Percentiles rank a stretch among this genome's conserved stretches.
phyloP scores from a whole-genome alignment of 2,113 vertebrate species.

The Leptobrachium ailaonicum region DNA sequence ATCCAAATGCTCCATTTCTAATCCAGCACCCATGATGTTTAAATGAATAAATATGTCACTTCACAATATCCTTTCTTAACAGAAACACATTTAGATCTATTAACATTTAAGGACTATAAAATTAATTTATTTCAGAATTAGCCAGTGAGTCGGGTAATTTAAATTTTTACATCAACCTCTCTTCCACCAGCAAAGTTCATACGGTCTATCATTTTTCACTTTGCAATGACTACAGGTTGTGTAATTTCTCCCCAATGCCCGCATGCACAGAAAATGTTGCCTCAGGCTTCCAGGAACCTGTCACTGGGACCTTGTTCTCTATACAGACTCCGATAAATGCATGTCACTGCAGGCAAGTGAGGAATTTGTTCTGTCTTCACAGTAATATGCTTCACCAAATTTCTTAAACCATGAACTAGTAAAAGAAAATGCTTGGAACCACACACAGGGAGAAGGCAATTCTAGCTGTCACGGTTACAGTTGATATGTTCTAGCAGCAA shows the following conservation, averaged over 20 bases:
- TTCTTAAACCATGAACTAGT: conserved; percentile 39
- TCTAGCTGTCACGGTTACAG: conserved; percentile 25
- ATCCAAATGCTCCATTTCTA: too few relatives aligned
- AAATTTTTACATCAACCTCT: too few relatives aligned
- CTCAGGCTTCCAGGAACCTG: conserved; percentile 33
- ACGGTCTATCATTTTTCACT: background rate
- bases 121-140: background rate
- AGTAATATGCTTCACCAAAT: conserved; percentile 44
- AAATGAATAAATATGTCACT: too few relatives aligned
- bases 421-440: conserved; percentile 27
- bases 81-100: too few relatives aligned
- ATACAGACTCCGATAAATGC: conserved; percentile 21
- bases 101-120: background rate
- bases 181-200: background rate
- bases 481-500: conserved; percentile 18
- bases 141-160: too few relatives aligned
- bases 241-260: conserved; percentile 14
- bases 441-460: conserved; percentile 29
- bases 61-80: too few relatives aligned
- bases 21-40: too few relatives aligned
- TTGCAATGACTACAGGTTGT: conserved; percentile 23
- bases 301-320: conserved; percentile 24
- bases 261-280: conserved; percentile 36
- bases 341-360: conserved; percentile 43
- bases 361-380: conserved; percentile 42